Percentiles rank a stretch among this genome's conserved stretches.
These are phyloP conservation scores for Acipenser ruthenus DNA, from an alignment of 2,797 vertebrate genomes.

Conservation along the genomic window DNA sequence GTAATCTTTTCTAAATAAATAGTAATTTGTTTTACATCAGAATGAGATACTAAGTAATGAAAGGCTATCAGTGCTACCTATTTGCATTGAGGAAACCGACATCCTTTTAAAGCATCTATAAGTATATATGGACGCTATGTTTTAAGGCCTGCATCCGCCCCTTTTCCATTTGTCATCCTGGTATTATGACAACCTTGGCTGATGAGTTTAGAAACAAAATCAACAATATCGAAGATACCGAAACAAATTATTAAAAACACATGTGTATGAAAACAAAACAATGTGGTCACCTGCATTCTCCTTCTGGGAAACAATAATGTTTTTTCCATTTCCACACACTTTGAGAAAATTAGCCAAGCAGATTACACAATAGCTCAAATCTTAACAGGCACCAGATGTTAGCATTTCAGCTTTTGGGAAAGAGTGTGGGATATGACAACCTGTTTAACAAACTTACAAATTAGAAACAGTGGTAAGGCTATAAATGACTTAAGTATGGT, in stretches of 20 bases:
- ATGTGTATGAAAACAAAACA: slow-evolving; percentile 35
- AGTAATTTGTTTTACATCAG: too few species aligned
- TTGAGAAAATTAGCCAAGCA: slow-evolving; percentile 29
- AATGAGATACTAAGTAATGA: too few species aligned
- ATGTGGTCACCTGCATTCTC: slow-evolving; percentile 12
- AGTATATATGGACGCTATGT: slow-evolving; percentile 33
- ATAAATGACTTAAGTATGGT: too few species aligned
- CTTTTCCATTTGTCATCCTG: slow-evolving; percentile 15
- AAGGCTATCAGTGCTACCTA: too few species aligned
- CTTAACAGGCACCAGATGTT: slow-evolving; percentile 45
- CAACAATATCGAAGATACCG: slow-evolving; percentile 17
- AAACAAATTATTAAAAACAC: slow-evolving; percentile 32
- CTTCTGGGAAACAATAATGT: slow-evolving; percentile 24
- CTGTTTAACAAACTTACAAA: not conserved
- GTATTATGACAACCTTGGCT: not conserved
- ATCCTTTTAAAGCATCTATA: slow-evolving; percentile 10
- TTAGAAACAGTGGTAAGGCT: slow-evolving; percentile 31
- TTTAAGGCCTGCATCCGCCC: slow-evolving; percentile 23
- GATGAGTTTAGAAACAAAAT: not conserved
- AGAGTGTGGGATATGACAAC: slow-evolving; percentile 19
- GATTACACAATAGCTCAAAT: slow-evolving; percentile 34
- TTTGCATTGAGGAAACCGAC: too few species aligned
- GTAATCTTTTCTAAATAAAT: too few species aligned
- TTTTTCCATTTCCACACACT: slow-evolving; percentile 20
- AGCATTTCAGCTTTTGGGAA: slow-evolving; percentile 27